Conservation (phyloP, 2,888 invertebrate species). For the Zygaena filipendulae region DNA sequence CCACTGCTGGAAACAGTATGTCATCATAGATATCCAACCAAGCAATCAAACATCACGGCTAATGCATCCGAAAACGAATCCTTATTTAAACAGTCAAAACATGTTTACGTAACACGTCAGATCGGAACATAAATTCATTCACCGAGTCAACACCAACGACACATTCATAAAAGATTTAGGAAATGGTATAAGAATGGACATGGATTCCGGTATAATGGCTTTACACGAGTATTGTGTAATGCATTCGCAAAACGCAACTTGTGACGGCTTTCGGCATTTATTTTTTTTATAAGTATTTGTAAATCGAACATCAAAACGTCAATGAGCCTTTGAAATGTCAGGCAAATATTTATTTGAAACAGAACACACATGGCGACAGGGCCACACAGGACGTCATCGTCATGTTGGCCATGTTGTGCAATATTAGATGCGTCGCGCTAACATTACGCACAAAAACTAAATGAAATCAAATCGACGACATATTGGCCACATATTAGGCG, state of each 20-base stretch:
- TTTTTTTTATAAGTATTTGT: constrained; percentile 37
- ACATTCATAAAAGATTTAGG: constrained; percentile 35
- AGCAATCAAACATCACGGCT: too few relatives aligned
- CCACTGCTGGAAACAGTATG: too few relatives aligned
- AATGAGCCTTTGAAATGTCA: constrained; percentile 52
- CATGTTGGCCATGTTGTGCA: constrained; percentile 39
- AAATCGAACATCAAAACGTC: constrained; percentile 46
- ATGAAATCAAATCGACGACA: constrained; percentile 45
- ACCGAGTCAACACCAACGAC: constrained; percentile 47
- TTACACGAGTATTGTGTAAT: constrained; percentile 32
- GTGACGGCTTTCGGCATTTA: constrained; percentile 30
- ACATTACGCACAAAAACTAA: constrained; percentile 39
- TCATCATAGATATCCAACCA: too few relatives aligned
- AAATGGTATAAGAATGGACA: constrained; percentile 39
- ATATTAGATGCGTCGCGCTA: constrained; percentile 38
- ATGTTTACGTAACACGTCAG: constrained; percentile 28
- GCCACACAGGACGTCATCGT: constrained; percentile 57
- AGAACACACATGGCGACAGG: constrained; percentile 45
- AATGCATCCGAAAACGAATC: too few relatives aligned
- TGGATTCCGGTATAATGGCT: constrained; percentile 30
- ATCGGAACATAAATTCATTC: constrained; percentile 55
- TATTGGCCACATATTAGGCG: constrained; percentile 42
- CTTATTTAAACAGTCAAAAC: constrained; percentile 43
- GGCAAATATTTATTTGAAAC: constrained; percentile 51
- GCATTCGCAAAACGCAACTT: constrained; percentile 22